phyloP scores from a whole-genome alignment of 2,113 vertebrate species.

The Myrmecobius fasciatus region DNA sequence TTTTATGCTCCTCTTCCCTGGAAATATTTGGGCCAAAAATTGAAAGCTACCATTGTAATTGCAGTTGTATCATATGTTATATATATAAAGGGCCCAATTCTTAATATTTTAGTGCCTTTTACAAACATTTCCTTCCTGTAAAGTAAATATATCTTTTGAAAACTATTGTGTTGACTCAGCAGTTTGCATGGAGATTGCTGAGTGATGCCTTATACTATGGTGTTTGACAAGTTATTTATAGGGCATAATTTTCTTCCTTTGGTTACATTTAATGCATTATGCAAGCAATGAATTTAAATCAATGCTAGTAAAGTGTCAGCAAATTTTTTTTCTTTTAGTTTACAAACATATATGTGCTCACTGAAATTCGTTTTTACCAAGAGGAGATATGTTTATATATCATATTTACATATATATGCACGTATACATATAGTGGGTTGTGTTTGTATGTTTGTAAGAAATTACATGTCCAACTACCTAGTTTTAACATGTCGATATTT shows the following conservation, averaged over 20 bases:
- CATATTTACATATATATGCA: too few relatives aligned
- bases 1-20: neutral
- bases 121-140: constrained; percentile 16
- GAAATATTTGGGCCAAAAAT: neutral
- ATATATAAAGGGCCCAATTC: neutral
- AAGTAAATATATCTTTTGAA: constrained; percentile 49
- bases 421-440: too few relatives aligned
- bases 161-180: constrained; percentile 51
- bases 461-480: neutral
- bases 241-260: constrained; percentile 61
- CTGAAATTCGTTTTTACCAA: constrained; percentile 28
- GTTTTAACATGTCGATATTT: neutral
- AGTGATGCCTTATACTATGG: constrained; percentile 48
- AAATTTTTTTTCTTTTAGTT: constrained; percentile 7
- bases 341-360: neutral
- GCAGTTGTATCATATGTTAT: neutral
- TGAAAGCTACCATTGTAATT: neutral
- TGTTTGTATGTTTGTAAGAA: neutral
- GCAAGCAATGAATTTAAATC: constrained; percentile 66
- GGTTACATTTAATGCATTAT: constrained; percentile 59
- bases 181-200: constrained; percentile 43
- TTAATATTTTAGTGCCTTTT: neutral
- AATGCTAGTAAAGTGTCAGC: constrained; percentile 35
- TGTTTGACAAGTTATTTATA: constrained; percentile 69
- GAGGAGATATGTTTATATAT: neutral